These are phyloP conservation scores for Cephus cinctus DNA, from an alignment of 1,140 invertebrate genomes.

Conservation along the genomic window DNA sequence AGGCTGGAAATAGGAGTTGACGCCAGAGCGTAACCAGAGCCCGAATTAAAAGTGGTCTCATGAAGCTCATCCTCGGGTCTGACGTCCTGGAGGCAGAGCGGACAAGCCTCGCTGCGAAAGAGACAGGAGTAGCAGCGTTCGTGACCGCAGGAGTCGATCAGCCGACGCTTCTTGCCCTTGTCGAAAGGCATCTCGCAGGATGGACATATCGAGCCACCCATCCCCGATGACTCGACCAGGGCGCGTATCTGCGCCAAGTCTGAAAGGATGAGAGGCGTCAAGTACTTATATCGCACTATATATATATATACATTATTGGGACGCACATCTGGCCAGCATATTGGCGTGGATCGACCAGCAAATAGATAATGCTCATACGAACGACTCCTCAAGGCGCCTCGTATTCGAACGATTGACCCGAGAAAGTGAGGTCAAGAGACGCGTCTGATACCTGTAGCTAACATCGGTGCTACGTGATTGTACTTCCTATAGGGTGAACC, in stretches of 20 bases:
- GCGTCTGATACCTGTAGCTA: no score
- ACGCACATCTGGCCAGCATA: no score
- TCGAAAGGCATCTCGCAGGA: constrained; percentile 91
- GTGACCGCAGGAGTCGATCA: constrained; percentile 93
- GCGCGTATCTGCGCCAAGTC: constrained; percentile 74
- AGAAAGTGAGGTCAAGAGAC: constrained; percentile 36
- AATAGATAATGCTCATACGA: no score
- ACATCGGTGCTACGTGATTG: no score
- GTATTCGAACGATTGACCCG: constrained; percentile 26
- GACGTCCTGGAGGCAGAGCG: constrained; percentile 67
- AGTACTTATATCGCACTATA: no score
- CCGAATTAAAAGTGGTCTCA: constrained; percentile 15
- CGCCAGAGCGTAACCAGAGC: constrained; percentile 20
- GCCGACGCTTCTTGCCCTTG: constrained; percentile 89
- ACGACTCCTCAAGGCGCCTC: no score
- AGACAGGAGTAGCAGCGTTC: constrained; percentile 92
- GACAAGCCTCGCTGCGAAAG: constrained; percentile 87
- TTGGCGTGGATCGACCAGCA: no score
- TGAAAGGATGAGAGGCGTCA: constrained; percentile 46
- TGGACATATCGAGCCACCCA: constrained; percentile 69
- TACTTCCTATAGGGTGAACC: no score
- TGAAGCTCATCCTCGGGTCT: constrained; percentile 19
- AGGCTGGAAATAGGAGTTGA: constrained; percentile 29
- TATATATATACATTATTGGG: no score
- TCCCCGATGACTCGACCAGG: constrained; percentile 64